Conservation (phyloP, 2,113 vertebrate genomes). For the Empidonax alnorum region DNA sequence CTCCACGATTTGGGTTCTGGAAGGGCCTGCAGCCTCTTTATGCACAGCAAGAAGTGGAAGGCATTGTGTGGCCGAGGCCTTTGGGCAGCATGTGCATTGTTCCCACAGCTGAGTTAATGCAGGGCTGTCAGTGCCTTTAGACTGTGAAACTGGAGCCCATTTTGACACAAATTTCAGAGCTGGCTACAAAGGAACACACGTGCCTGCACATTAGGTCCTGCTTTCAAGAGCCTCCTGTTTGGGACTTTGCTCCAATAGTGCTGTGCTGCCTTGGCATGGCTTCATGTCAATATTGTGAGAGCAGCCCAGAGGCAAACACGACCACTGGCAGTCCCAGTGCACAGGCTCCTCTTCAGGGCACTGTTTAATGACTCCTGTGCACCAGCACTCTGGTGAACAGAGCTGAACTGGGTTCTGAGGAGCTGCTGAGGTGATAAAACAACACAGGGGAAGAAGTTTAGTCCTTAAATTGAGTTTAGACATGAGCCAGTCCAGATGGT, state of each 20-base stretch:
- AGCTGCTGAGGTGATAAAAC: background rate
- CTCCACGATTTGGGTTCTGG: background rate
- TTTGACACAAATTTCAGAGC: background rate
- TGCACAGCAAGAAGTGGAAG: background rate
- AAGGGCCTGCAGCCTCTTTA: background rate
- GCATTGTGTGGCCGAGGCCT: background rate
- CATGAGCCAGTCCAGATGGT: background rate
- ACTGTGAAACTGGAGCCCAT: background rate
- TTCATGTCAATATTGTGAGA: conserved; percentile 50
- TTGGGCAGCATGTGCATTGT: rapidly evolving
- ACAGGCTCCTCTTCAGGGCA: background rate
- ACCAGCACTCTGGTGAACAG: background rate
- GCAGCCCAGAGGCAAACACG: background rate
- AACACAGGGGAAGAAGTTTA: background rate
- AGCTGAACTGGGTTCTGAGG: background rate
- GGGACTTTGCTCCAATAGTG: conserved; percentile 17
- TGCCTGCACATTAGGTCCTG: background rate
- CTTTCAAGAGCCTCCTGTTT: background rate
- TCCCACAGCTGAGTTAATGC: background rate
- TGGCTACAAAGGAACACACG: background rate
- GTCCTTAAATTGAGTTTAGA: background rate
- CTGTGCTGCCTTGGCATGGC: background rate
- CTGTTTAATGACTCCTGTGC: background rate
- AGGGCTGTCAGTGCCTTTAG: background rate
- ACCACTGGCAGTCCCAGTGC: background rate